Base-by-base conservation (phyloP, 2,888 invertebrate genomes). In the Disparrhopalites patrizii region DNA sequence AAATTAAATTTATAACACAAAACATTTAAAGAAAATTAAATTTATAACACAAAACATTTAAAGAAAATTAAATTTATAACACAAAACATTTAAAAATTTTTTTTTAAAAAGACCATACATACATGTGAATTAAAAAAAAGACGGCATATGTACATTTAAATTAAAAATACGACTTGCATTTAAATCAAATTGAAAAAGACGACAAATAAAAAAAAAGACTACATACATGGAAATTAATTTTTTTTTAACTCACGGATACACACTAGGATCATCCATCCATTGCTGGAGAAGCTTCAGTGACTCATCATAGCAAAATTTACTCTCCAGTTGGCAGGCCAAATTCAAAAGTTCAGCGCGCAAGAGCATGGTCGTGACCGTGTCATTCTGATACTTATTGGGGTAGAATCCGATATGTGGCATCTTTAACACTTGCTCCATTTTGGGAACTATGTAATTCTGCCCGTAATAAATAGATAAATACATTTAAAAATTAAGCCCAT, bases 291-390 rank as follows among this genome's bases (percentile, higher is more conserved):
- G n/a, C 10, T 8, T 20, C 15, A 7, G 15, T 30, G 38, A 23
- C 10, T 28, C 20, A 40, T 25, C 30, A n/a, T 23, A 47, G 15
- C 55, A 56, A 20, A 43, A 7, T 3, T 8, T 18, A 27, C 55
- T 55, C 27, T 55, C 63, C 20, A 63, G 30, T 4, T 64, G 31
- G 36, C 47, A 64, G n/a, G 64, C 64, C 47, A 57, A 27, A 25
- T 10, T n/a, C 1, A 64, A 10, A 1, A 64, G 18, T 10, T 56
- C 51, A 7, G 47, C 13, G 18, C 64, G 47, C 1, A 64, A 28
- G 23, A 47, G 33, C 23, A 57, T 5, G 1, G 25, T 36, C 1
- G 56, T 47, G 5, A 33, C 18, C n/a, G 36, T 1, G 1, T 31
- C 31, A 4, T 18, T 31, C 15, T n/a, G 20, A 28, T 25, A 27